Base-by-base conservation (phyloP, 2,113 vertebrate genomes). In the Pomatorhinus ruficollis region DNA sequence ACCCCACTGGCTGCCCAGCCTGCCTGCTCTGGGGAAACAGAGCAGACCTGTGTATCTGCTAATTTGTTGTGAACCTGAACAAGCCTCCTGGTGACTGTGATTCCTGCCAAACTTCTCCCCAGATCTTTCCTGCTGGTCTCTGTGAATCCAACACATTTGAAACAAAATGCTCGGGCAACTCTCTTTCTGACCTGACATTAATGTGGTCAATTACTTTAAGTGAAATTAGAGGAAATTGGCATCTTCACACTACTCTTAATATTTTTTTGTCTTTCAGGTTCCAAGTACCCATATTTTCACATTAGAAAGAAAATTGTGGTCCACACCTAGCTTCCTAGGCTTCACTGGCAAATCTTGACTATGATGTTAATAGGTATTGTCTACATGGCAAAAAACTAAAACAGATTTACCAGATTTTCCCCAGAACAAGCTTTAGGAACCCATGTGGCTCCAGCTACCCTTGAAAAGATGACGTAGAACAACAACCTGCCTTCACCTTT, bases 381-480 rank as follows among this genome's bases (percentile, higher is more conserved):
- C 47, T 63, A 56, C 28, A 39, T 18, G 24, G 19, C 33, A 86
- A 81, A 68, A 75, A 74, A 61, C 9, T 44, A 53, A 66, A 90
- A 30, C 10, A 78, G 18, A 80, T 91, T 76, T 84, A 65, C 7
- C 25, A 52, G 10, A 39, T 54, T 86, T 96, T 56, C 30, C 17
- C n/a, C 53, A 63, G 69, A 88, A 63, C 7, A 68, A 22, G 17
- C 19, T 56, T 90, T 75, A 89, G 91, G 56, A 83, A 35, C 11
- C 4, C 7, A 21, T 8, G 11, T 42, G 52, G 42, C 44, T 86
- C 78, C 59, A 81, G 22, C 7, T 78, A 63, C 15, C 6, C 7
- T 16, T 49, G n/a, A 53, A 89, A 95, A 87, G 15, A 35, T 59
- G 37, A 88, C 44, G 15, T 31, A 88, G 52, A 86, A 92, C 53